phyloP scores from a whole-genome alignment of 2,888 invertebrate species.

The Luperina nickerlii region DNA sequence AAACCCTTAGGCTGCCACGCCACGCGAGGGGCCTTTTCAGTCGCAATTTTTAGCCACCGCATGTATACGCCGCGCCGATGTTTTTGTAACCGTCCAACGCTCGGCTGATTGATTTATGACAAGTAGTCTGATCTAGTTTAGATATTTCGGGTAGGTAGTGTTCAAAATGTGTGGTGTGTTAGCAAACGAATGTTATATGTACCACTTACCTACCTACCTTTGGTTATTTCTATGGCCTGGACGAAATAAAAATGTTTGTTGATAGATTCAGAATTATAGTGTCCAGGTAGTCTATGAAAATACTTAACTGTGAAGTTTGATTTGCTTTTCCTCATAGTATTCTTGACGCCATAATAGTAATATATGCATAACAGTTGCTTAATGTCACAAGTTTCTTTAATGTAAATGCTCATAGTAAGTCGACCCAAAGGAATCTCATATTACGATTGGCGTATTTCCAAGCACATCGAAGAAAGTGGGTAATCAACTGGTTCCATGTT shows the following conservation, averaged over 20 bases:
- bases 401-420: conserved; percentile 21
- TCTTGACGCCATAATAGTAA: conserved; percentile 1
- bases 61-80: conserved; percentile 65
- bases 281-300: too few relatives aligned
- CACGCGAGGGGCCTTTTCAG: conserved; percentile 64
- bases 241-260: neutral
- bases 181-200: neutral
- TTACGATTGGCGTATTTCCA: conserved; percentile 57
- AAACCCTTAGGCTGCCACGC: conserved; percentile 60
- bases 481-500: conserved; percentile 61
- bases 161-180: conserved; percentile 34
- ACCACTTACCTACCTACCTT: neutral
- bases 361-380: neutral
- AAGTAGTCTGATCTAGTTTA: conserved; percentile 77
- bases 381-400: conserved; percentile 19
- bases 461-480: conserved; percentile 41
- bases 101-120: conserved; percentile 81
- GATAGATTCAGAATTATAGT: too few relatives aligned
- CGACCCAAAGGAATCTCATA: conserved; percentile 40
- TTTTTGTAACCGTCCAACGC: conserved; percentile 75
- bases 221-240: neutral
- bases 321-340: neutral
- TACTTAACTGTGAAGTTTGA: too few relatives aligned
- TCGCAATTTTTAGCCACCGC: conserved; percentile 75
- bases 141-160: conserved; percentile 71